Conservation (phyloP, 2,888 invertebrate species). For the Oscheius sp. region DNA sequence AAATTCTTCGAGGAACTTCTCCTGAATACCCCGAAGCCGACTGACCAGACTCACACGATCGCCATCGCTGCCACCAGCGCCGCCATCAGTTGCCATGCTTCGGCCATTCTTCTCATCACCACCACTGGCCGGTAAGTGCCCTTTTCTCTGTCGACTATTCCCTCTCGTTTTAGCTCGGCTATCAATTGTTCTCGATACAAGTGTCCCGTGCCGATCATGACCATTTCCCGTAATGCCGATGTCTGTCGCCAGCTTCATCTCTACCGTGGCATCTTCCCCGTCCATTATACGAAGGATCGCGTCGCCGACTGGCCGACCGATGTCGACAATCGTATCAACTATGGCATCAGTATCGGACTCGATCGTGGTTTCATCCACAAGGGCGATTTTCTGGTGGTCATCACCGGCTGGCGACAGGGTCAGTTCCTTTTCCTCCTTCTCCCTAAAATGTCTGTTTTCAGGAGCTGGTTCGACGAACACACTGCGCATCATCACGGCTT, state of each 20-base stretch:
- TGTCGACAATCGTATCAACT: slow-evolving; percentile 79
- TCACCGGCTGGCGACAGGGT: slow-evolving; percentile 87
- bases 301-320: slow-evolving; percentile 87
- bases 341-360: slow-evolving; percentile 77
- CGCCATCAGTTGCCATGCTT: slow-evolving; percentile 87
- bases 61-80: slow-evolving; percentile 95
- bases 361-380: slow-evolving; percentile 86
- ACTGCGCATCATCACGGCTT: slow-evolving; percentile 74
- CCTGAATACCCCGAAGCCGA: slow-evolving; percentile 75
- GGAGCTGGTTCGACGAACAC: slow-evolving; percentile 75
- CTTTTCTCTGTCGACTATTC: slow-evolving; percentile 19
- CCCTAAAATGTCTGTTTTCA: slow-evolving; percentile 13
- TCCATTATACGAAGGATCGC: slow-evolving; percentile 80
- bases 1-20: slow-evolving; percentile 87
- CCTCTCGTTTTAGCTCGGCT: slow-evolving; percentile 81
- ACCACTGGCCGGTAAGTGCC: slow-evolving; percentile 77
- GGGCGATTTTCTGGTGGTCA: slow-evolving; percentile 89
- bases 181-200: slow-evolving; percentile 92
- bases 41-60: slow-evolving; percentile 89
- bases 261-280: slow-evolving; percentile 89
- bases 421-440: slow-evolving; percentile 36
- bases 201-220: slow-evolving; percentile 92
- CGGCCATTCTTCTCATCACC: slow-evolving; percentile 89
- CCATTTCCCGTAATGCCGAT: slow-evolving; percentile 86
- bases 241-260: slow-evolving; percentile 92